Base-by-base conservation (phyloP, 2,888 invertebrate genomes). In the Sinodicranocentrus sp. region DNA sequence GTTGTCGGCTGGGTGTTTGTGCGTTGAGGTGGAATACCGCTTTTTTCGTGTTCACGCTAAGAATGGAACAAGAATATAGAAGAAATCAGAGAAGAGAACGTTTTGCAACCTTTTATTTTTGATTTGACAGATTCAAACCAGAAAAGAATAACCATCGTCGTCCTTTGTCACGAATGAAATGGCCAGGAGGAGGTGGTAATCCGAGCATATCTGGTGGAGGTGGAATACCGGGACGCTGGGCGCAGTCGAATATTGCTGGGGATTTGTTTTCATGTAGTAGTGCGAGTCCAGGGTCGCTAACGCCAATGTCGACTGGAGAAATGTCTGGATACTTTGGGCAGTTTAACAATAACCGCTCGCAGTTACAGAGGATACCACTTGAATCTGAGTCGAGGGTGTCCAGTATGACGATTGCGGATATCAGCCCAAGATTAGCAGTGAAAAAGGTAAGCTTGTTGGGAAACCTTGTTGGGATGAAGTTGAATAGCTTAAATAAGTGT, bases 371-470 rank as follows among this genome's bases (percentile, higher is more conserved):
- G 5, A 54, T 88, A 3, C 88, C 88, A 0, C 44, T 88, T 52
- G 88, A 89, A 44, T 85, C 84, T 15, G 86, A 87, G 52, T 88
- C 89, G 1, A 67, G 89, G 8, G 89, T 89, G 23, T 88, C 89
- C 63, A 89, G 89, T 17, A 90, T 90, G 89, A 89, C 90, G 0
- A 90, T 90, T 52, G 89, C 89, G 6, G 92, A 92, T 73, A 90
- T 92, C 39, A 91, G 91, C 71, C 92, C 92, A 1, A 89, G 91
- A 25, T 91, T 92, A 84, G 92, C 92, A 33, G 91, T 92, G 39
- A 91, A 92, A 78, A 90, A 88, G 85, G 88, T 88, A 52, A 44
- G 57, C n/a, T n/a, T n/a, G n/a, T n/a, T n/a, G n/a, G n/a, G n/a
- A n/a, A n/a, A n/a, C n/a, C n/a, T n/a, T n/a, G n/a, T n/a, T n/a